Evolutionary conservation across 2,113 vertebrate species (phyloP), one percentile per base, ranked within the genome.

Genomic region (Bujurquina vittata): DNA sequence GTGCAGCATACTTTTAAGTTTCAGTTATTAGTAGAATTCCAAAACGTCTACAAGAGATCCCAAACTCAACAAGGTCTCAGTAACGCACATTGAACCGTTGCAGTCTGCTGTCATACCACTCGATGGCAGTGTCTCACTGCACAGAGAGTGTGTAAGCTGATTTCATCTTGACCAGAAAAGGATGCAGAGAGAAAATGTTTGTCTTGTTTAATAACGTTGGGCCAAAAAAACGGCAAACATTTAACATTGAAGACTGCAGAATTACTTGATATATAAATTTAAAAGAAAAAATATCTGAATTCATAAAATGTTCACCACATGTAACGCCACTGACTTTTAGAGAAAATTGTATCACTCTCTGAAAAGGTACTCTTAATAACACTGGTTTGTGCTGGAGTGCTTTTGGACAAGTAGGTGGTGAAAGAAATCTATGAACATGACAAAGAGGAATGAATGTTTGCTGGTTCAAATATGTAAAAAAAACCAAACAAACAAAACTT

Each of bases 51-150:
- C n/a, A 17, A 17, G 62, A 67, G 37, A 22, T 3, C 37, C 43
- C 2, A 23, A 22, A 14, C 37, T 15, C 43, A 46, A 5, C 40
- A 43, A 12, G 11, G 11, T 3, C 12, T 4, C 40, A 43, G 11
- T 11, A 40, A 3, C 4, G 15, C 43, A 5, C 15, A 5, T 4
- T 46, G 12, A 15, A 46, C 43, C 12, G 2, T 14, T 14, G 5
- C 43, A 26, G 37, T 46, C 10, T 61, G 18, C 59, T 0, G 18
- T 12, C 58, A 15, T 23, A 26, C 87, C 90, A 81, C 80, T 59
- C 1, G 86, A 5, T 69, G 82, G 82, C 88, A 85, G 75, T 57
- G 18, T 79, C 75, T 15, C 8, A 57, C 54, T 35, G 31, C 37
- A 26, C 22, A 20, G 7, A 46, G 15, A 10, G 1, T 10, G 2